phyloP scores from a whole-genome alignment of 2,888 invertebrate genomes.

The Phasia obesa region DNA sequence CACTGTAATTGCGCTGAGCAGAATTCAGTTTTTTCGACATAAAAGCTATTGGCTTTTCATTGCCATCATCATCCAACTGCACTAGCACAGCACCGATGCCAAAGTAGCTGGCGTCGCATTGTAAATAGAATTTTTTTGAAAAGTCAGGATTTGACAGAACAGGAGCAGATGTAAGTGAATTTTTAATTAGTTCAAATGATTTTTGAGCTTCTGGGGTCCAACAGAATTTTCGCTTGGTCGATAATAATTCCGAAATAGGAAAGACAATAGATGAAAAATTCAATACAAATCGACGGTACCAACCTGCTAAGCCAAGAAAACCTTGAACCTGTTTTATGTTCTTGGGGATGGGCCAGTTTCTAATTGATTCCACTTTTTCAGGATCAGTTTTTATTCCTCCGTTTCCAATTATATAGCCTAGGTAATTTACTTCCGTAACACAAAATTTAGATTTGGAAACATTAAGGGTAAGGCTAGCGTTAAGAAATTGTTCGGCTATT shows the following conservation, averaged over 20 bases:
- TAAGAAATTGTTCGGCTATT: background rate
- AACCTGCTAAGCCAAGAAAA: constrained; percentile 17
- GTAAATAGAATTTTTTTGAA: background rate
- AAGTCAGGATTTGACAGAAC: constrained; percentile 8
- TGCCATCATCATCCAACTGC: background rate
- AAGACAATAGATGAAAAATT: too few species aligned
- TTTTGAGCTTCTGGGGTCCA: background rate
- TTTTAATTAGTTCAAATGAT: constrained; percentile 11
- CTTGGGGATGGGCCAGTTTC: constrained; percentile 42
- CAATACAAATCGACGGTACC: background rate
- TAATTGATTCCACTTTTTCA: background rate
- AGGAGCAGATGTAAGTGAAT: background rate
- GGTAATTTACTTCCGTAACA: background rate
- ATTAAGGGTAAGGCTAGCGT: background rate
- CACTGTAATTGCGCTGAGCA: too few species aligned
- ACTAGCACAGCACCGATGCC: constrained; percentile 3
- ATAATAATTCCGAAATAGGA: too few species aligned
- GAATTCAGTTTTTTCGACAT: too few species aligned
- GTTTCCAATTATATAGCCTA: background rate
- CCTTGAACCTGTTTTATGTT: constrained; percentile 61
- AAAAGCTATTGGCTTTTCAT: constrained; percentile 5
- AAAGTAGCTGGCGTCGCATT: constrained; percentile 8
- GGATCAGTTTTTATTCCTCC: too few species aligned
- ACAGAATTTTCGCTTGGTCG: too few species aligned
- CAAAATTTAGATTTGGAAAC: background rate